Evolutionary conservation across 2,113 vertebrate species (phyloP), one percentile per base, ranked within the genome.

Genomic region (Grallaria varia): DNA sequence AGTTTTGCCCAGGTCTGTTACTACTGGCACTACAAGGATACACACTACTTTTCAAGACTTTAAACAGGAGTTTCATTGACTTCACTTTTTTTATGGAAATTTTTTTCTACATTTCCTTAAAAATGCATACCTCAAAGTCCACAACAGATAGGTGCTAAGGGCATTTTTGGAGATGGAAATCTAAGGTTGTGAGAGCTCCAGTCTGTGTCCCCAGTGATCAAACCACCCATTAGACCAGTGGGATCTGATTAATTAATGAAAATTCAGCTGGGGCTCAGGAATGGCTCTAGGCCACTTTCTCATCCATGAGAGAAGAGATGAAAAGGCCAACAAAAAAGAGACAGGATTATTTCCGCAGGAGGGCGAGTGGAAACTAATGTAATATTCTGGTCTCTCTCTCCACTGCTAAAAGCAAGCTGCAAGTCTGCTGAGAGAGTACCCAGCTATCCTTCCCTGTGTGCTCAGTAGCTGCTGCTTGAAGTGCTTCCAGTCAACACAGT

Each of bases 161-260:
- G 52, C 4, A 39, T 55, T 80, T 79, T 50, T 63, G 45, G 4
- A 12, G 25, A 74, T 5, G 17, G 22, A 84, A 75, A 92, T 9
- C 10, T 28, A 30, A 50, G 10, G 14, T 55, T 80, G 7, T 42
- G 62, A 35, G 31, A 73, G 7, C 15, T 83, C 33, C n/a, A 17
- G 8, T 31, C 10, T 3, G 0, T 55, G 16, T 8, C 2, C 21
- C 20, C 2, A 0, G 5, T 31, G 47, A 50, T 21, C 47, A 87
- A 62, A 62, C 19, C 11, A 53, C 17, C 4, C 44, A 50, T n/a
- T 4, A 71, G 39, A 68, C 9, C n/a, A 45, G 7, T 7, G 12
- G 42, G 24, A 64, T 44, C 39, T 9, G 5, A 21, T 47, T 37
- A 45, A 17, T n/a, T 79, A 76, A 68, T 1, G 3, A 64, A 94